Evolutionary conservation across 1,140 invertebrate genomes (phyloP).

Genomic region (Pseudachorutes palmiensis): DNA sequence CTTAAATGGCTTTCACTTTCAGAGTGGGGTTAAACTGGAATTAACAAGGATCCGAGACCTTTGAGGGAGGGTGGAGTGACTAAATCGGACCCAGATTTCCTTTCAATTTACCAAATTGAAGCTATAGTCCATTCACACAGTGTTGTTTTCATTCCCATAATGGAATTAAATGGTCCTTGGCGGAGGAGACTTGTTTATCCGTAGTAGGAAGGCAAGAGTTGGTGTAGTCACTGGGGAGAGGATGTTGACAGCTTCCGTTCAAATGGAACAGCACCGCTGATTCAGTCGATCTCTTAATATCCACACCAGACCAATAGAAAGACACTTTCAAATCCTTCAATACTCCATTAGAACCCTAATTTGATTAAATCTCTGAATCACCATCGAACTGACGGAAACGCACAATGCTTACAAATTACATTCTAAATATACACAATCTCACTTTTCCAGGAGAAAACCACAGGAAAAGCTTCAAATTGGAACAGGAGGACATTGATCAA

Average conservation of each 20-base stretch:
- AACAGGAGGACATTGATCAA: conserved; percentile 18
- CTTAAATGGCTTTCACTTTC: too few relatives aligned
- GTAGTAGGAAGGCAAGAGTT: background rate
- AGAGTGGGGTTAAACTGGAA: too few relatives aligned
- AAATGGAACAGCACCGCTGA: conserved; percentile 19
- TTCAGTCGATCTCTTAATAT: conserved; percentile 37
- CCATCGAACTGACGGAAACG: too few relatives aligned
- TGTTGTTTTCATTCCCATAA: conserved; percentile 38
- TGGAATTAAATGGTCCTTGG: conserved; percentile 40
- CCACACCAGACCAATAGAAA: conserved; percentile 19
- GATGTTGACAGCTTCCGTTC: background rate
- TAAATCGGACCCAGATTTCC: conserved; percentile 34
- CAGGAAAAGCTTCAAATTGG: background rate
- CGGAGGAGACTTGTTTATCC: conserved; percentile 27
- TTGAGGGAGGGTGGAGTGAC: too few relatives aligned
- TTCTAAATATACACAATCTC: too few relatives aligned
- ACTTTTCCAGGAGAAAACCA: too few relatives aligned
- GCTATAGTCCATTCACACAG: conserved; percentile 37
- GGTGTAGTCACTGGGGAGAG: background rate
- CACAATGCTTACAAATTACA: too few relatives aligned
- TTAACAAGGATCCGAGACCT: too few relatives aligned
- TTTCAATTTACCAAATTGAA: conserved; percentile 39
- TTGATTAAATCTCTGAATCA: conserved; percentile 33
- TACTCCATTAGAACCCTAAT: conserved; percentile 38
- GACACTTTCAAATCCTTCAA: conserved; percentile 33